Percentiles rank a stretch among this genome's conserved stretches.
phyloP scores from a whole-genome alignment of 2,113 vertebrate genomes.

The Bufo gargarizans region DNA sequence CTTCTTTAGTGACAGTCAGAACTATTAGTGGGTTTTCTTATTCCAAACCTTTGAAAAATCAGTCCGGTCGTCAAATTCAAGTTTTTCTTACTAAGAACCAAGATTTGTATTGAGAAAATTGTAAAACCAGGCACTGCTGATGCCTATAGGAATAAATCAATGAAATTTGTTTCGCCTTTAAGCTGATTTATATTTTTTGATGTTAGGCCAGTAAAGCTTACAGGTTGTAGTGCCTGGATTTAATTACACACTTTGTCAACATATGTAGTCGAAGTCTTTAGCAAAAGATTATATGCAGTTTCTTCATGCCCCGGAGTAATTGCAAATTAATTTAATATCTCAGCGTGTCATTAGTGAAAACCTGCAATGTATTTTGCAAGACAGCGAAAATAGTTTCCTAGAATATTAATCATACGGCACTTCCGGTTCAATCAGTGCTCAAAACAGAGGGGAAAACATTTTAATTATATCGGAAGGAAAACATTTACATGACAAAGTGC shows the following conservation, averaged over 20 bases:
- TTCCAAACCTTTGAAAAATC: neutral
- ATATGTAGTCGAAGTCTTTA: neutral
- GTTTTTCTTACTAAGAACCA: too few species aligned
- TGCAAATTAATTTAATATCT: neutral
- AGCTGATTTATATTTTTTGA: neutral
- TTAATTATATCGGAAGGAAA: neutral
- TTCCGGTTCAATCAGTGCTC: neutral
- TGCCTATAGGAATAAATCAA: neutral
- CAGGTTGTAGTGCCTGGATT: neutral
- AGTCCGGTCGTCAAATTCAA: neutral
- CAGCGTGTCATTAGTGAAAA: neutral
- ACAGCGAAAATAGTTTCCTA: neutral
- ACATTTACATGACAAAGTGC: slow-evolving; percentile 24
- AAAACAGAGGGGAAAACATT: neutral
- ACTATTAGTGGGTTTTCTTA: neutral
- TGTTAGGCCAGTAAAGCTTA: neutral
- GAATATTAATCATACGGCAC: slow-evolving; percentile 23
- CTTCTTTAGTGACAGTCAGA: neutral
- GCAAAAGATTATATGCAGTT: neutral
- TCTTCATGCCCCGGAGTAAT: neutral
- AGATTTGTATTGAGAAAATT: neutral
- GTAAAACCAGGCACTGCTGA: neutral
- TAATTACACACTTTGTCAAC: neutral
- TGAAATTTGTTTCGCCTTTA: neutral
- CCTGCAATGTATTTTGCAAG: neutral